Conservation (phyloP, 2,888 invertebrate species). For the Argyra leucocephala region DNA sequence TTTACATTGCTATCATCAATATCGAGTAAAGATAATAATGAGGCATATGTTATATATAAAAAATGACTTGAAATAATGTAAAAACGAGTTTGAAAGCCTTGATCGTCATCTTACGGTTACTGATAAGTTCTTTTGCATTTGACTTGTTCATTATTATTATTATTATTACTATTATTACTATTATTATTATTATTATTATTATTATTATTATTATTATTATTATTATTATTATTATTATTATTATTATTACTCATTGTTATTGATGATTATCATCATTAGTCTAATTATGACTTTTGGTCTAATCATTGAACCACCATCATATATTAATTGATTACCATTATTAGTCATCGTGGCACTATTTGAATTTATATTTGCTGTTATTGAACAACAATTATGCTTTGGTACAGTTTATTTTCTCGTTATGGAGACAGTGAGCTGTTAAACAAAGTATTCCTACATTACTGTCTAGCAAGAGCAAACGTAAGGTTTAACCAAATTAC, state of each 20-base stretch:
- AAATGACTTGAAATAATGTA: no score
- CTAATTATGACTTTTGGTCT: background rate
- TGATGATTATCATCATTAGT: background rate
- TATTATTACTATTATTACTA: background rate
- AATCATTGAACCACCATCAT: background rate
- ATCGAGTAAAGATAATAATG: no score
- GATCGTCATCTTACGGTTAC: no score
- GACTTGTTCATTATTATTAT: conserved; percentile 24
- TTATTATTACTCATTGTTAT: background rate
- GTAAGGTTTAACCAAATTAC: no score
- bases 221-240: conserved; percentile 38
- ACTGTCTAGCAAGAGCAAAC: no score
- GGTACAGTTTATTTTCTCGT: conserved; percentile 17
- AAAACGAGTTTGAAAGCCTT: no score
- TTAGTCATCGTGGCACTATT: conserved; percentile 10
- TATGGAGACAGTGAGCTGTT: no score
- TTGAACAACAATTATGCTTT: background rate
- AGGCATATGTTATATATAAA: no score
- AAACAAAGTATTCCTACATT: no score
- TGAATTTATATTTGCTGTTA: background rate
- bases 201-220: conserved; percentile 19
- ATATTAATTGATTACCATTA: background rate
- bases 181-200: background rate
- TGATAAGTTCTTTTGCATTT: conserved; percentile 39
- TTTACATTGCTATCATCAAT: no score